Conservation (phyloP, 2,888 invertebrate genomes). For the Oxycera nigricornis region DNA sequence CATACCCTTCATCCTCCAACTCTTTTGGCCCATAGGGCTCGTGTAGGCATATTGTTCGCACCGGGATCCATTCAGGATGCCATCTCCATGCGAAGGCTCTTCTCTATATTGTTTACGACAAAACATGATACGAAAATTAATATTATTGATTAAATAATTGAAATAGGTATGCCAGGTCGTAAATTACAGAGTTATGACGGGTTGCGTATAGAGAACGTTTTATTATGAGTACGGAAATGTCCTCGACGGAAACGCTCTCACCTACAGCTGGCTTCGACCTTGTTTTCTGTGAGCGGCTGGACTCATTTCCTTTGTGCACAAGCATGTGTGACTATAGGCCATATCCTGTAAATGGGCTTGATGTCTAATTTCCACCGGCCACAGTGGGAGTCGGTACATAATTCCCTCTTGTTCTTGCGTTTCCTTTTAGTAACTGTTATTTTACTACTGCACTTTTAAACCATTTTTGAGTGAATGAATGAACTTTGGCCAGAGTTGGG, state of each 20-base stretch:
- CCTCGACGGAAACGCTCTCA: conserved; percentile 20
- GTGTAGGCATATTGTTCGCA: conserved; percentile 26
- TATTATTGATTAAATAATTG: conserved; percentile 63
- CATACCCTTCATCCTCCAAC: not conserved
- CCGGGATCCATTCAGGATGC: conserved; percentile 27
- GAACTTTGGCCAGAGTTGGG: no score
- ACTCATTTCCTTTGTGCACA: not conserved
- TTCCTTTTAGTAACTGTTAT: conserved; percentile 6
- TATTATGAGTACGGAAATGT: conserved; percentile 31
- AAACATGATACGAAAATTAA: conserved; percentile 63
- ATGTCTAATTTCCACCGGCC: conserved; percentile 18
- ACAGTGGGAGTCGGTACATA: conserved; percentile 28
- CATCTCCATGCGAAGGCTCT: conserved; percentile 28
- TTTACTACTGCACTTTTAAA: conserved; percentile 34
- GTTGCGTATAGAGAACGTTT: conserved; percentile 25
- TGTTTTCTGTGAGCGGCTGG: not conserved
- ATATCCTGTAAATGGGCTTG: conserved; percentile 13
- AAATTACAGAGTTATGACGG: conserved; percentile 42
- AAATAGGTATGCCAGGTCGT: conserved; percentile 58
- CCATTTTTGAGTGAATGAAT: no score
- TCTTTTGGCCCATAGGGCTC: not conserved
- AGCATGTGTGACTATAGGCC: not conserved
- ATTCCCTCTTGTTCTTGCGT: conserved; percentile 14
- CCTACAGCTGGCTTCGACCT: conserved; percentile 11
- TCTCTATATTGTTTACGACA: conserved; percentile 60